Percentiles rank a stretch among this genome's conserved stretches.
Evolutionary conservation across 2,113 vertebrate genomes (phyloP).

Genomic region (Caloenas nicobarica): DNA sequence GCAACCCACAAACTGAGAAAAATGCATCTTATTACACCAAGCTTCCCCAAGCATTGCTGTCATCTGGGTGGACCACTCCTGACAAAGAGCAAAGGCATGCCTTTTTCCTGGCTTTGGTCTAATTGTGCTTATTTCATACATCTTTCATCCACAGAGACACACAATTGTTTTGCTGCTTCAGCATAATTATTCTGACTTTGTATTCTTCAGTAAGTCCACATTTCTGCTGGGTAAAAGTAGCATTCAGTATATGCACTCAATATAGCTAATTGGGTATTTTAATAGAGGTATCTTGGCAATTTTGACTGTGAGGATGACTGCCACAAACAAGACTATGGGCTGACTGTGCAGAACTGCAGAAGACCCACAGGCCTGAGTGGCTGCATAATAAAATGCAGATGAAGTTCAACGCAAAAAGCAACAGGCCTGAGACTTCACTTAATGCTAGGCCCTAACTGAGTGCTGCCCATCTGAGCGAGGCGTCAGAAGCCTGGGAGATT

Average conservation of each 20-base stretch:
- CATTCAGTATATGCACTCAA: not conserved
- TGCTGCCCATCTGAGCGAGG: accelerated
- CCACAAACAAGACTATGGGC: not conserved
- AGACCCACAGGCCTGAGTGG: not conserved
- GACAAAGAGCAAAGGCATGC: not conserved
- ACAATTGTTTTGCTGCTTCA: not conserved
- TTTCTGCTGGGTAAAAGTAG: not conserved
- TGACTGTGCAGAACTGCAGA: not conserved
- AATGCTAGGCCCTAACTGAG: not conserved
- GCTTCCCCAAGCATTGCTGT: not conserved
- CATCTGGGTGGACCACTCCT: not conserved
- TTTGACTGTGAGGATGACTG: not conserved
- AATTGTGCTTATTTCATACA: not conserved
- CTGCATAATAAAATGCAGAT: not conserved
- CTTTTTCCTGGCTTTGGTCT: slow-evolving; percentile 20
- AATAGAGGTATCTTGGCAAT: not conserved
- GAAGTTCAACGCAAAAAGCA: not conserved
- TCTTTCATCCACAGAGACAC: not conserved
- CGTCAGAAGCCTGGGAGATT: not conserved
- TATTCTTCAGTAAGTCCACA: not conserved
- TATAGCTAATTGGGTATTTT: not conserved
- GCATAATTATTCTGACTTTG: not conserved
- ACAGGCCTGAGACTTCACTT: not conserved
- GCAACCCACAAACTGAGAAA: not conserved
- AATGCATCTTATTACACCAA: not conserved